These are phyloP conservation scores for Achlya flavicornis DNA, from an alignment of 2,888 invertebrate species.

Conservation along the genomic window DNA sequence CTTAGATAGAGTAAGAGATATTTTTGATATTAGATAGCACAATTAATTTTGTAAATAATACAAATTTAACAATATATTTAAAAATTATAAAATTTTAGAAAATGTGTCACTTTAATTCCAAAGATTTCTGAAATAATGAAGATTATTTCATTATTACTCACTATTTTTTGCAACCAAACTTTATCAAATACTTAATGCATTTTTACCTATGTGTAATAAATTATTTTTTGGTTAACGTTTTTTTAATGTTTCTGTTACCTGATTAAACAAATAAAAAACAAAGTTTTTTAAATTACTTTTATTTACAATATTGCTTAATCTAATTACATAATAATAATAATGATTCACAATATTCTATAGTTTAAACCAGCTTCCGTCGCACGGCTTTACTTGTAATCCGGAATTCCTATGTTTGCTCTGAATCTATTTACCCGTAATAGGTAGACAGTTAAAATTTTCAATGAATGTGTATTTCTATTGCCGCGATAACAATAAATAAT, in stretches of 20 bases:
- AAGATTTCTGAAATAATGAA: background rate
- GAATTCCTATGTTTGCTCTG: no score
- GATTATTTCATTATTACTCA: background rate
- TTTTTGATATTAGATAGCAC: background rate
- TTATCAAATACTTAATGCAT: conserved; percentile 1
- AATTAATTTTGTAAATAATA: background rate
- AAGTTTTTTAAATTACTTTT: background rate
- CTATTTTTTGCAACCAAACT: background rate
- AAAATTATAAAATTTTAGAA: background rate
- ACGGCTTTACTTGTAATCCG: no score
- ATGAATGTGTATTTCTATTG: no score
- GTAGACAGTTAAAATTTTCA: no score
- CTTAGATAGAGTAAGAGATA: no score
- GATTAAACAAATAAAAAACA: background rate
- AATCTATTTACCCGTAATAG: no score
- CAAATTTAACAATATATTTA: background rate
- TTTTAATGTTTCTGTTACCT: background rate
- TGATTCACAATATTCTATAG: background rate
- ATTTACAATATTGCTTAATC: background rate
- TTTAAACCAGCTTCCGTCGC: background rate
- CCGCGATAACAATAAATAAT: no score
- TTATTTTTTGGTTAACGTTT: background rate
- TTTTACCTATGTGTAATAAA: conserved; percentile 5
- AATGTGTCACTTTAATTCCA: background rate
- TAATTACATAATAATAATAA: background rate